Base-by-base conservation (phyloP, 2,797 vertebrate genomes). In the Sus cebifrons region DNA sequence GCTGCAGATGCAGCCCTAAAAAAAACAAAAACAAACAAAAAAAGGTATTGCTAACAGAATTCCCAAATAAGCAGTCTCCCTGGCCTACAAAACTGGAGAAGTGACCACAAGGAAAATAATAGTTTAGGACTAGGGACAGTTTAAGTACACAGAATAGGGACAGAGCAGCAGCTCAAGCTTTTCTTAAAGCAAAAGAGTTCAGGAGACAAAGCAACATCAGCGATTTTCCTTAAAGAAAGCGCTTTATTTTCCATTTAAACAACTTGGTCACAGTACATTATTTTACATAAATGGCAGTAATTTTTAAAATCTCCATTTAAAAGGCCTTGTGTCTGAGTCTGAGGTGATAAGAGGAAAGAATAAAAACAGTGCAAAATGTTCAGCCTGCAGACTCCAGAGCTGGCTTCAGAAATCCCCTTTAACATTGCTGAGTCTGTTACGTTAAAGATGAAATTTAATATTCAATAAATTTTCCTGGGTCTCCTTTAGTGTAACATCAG, bases 171-270 rank as follows among this genome's bases (percentile, higher is more conserved):
- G 4, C 52, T 62, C 32, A 75, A 70, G 40, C 17, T 60, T 95
- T 92, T 84, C 74, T 89, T 71, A 54, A 52, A 84, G 44, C 54
- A 58, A 23, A 88, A 67, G 32, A 62, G 5, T 64, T 70, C 54
- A 82, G 81, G 25, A 92, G n/a, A 68, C 62, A 44, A 23, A 90
- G 27, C 73, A 74, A 88, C 58, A 92, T 44, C 77, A 81, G 68
- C 73, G 36, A 15, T 84, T 90, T 95, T 97, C 65, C n/a, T 86
- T 92, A 93, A 88, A 95, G 91, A 97, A 97, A 96, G 89, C 94
- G 95, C 89, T 98, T 98, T 98, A 98, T 97, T 98, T 96, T 94
- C 67, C 92, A 95, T 88, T 96, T 97, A 92, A 96, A 96, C 90
- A 95, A 71, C 40, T 75, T 86, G 52, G 68, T 96, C 96, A 97